phyloP scores from a whole-genome alignment of 2,888 invertebrate genomes.

The Odontocolon sp. region DNA sequence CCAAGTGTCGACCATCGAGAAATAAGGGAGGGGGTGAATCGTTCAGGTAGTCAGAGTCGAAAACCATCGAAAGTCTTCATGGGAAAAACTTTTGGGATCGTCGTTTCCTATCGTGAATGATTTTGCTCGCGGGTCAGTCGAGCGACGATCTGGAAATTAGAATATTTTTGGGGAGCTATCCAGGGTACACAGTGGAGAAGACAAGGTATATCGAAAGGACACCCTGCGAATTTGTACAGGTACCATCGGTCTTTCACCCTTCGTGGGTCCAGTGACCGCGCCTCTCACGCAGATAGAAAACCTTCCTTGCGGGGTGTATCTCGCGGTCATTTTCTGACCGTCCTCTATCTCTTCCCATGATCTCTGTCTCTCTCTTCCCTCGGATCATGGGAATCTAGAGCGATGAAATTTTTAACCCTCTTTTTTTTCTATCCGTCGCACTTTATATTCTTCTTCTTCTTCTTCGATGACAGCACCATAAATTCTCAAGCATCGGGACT shows the following conservation, averaged over 20 bases:
- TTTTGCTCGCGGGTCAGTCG: slow-evolving; percentile 32
- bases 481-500: no score
- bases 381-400: slow-evolving; percentile 44
- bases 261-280: slow-evolving; percentile 52
- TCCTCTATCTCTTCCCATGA: slow-evolving; percentile 50
- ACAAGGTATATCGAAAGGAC: slow-evolving; percentile 43
- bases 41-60: slow-evolving; percentile 59
- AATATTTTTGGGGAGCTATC: slow-evolving; percentile 7
- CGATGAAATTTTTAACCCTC: neutral
- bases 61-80: slow-evolving; percentile 43
- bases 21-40: slow-evolving; percentile 37
- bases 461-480: no score
- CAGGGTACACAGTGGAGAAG: neutral
- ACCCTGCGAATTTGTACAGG: slow-evolving; percentile 49
- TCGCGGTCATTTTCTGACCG: slow-evolving; percentile 51
- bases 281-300: slow-evolving; percentile 29
- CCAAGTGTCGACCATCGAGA: slow-evolving; percentile 20
- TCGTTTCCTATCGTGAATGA: slow-evolving; percentile 2
- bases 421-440: no score
- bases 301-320: neutral
- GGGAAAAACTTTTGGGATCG: slow-evolving; percentile 59
- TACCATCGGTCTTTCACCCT: slow-evolving; percentile 24
- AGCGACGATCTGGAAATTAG: slow-evolving; percentile 44
- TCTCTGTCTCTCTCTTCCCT: neutral
- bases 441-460: no score